These are phyloP conservation scores for Progne subis DNA, from an alignment of 2,113 vertebrate genomes.

Conservation along the genomic window DNA sequence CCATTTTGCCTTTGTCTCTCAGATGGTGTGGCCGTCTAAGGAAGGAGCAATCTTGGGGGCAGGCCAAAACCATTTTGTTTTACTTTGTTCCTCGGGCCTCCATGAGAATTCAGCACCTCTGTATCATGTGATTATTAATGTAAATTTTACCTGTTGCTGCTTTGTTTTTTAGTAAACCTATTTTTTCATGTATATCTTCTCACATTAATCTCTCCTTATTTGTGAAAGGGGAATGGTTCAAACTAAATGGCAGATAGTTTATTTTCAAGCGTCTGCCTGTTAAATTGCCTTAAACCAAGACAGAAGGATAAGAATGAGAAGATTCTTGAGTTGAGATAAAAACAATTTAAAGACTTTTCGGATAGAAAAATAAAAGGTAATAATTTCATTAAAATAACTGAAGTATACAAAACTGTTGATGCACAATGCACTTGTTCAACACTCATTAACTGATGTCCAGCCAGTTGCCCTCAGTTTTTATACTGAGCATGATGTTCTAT, in stretches of 20 bases:
- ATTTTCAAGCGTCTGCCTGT: not conserved
- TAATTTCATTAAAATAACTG: fast-evolving
- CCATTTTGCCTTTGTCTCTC: not conserved
- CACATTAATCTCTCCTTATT: not conserved
- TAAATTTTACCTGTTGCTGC: not conserved
- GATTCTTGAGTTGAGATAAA: not conserved
- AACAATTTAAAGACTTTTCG: not conserved
- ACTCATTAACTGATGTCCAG: not conserved
- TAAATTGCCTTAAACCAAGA: not conserved
- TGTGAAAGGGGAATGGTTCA: not conserved
- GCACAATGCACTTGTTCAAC: not conserved
- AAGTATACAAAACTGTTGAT: not conserved
- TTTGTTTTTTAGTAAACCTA: not conserved
- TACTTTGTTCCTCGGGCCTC: not conserved
- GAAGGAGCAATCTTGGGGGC: not conserved
- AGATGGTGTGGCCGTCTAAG: not conserved
- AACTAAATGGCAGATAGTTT: not conserved
- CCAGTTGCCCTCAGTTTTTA: not conserved
- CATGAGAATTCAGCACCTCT: not conserved
- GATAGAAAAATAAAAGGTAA: not conserved
- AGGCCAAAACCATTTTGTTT: not conserved
- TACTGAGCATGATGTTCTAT: not conserved
- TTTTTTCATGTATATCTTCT: not conserved
- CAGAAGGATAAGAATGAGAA: not conserved
- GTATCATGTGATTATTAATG: not conserved